These are phyloP conservation scores for Cordilura impudica DNA, from an alignment of 2,888 invertebrate genomes.

Conservation along the genomic window DNA sequence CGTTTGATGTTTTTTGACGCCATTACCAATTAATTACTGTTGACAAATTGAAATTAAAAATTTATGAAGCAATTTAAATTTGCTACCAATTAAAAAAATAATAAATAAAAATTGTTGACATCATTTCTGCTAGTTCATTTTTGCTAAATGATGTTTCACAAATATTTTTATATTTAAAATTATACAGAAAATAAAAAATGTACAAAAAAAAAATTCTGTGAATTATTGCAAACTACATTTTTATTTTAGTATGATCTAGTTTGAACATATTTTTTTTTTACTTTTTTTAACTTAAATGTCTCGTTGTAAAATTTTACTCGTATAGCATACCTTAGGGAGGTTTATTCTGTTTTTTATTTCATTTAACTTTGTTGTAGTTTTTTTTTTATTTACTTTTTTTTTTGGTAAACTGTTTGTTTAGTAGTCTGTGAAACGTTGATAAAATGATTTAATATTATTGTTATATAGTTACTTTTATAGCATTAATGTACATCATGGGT, in stretches of 20 bases:
- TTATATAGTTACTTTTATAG: background rate
- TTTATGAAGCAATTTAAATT: background rate
- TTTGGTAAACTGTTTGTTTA: conserved; percentile 30
- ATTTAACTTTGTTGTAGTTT: background rate
- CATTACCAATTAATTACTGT: background rate
- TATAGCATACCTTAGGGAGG: background rate
- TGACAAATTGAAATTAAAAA: background rate
- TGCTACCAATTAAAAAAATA: background rate
- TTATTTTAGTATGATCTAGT: background rate
- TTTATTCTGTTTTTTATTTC: background rate
- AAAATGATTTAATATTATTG: conserved; percentile 51
- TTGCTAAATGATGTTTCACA: background rate
- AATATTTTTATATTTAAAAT: background rate
- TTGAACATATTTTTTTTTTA: background rate
- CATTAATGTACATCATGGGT: background rate
- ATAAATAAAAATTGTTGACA: background rate
- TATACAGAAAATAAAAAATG: background rate
- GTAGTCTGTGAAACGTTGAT: conserved; percentile 46
- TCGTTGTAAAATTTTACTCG: background rate
- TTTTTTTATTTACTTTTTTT: too few relatives aligned
- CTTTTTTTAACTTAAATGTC: background rate
- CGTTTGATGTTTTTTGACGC: background rate
- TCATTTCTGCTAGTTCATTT: background rate
- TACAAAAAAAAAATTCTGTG: background rate
- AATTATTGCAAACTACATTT: background rate